A percentile compares a stretch with the other conserved stretches of the same genome.
Conservation (phyloP, 2,113 vertebrate species). For the Cairina moschata region DNA sequence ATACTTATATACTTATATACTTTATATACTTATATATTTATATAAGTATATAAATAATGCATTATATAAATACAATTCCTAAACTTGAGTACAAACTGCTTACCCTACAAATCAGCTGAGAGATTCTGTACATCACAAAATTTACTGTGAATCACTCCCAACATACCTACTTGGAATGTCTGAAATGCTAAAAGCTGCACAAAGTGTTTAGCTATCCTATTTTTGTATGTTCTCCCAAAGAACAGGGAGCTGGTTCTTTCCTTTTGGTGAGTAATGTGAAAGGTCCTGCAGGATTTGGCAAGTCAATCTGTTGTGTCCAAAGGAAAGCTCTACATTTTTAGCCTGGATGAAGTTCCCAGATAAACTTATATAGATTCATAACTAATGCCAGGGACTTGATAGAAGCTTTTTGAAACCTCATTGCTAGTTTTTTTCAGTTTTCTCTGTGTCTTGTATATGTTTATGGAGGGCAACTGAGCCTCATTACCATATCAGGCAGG, state of each 20-base stretch:
- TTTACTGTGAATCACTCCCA: neutral
- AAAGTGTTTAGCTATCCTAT: neutral
- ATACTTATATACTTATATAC: neutral
- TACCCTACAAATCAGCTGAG: neutral
- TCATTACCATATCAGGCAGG: neutral
- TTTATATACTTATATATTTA: no score
- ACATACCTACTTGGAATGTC: neutral
- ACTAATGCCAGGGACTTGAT: accelerated
- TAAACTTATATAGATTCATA: neutral
- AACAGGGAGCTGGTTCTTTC: accelerated
- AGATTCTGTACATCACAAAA: accelerated
- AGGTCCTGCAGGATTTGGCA: accelerated
- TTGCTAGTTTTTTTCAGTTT: neutral
- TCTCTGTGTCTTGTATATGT: neutral
- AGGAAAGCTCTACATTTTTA: neutral
- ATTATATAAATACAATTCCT: neutral
- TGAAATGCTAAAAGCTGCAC: neutral
- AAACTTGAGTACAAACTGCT: neutral
- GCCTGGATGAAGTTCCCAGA: neutral
- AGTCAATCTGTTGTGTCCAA: neutral
- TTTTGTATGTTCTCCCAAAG: neutral
- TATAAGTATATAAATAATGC: neutral
- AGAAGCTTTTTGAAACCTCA: neutral
- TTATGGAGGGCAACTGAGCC: neutral
- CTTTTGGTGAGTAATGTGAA: neutral